These are phyloP conservation scores for Trichogramma pretiosum DNA, from an alignment of 1,140 invertebrate genomes.

Conservation along the genomic window DNA sequence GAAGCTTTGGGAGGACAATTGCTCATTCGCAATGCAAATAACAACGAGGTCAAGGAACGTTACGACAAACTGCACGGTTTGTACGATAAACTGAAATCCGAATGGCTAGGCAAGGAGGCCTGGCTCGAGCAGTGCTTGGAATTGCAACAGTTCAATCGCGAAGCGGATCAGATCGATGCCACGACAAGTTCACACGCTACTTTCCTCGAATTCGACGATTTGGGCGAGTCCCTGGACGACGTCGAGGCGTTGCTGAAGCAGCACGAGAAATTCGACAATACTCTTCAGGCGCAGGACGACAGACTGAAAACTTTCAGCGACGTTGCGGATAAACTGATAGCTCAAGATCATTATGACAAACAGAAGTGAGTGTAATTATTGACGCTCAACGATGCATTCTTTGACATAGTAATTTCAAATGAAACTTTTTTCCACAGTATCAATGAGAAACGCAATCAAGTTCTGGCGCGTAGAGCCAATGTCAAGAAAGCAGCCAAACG, in stretches of 20 bases:
- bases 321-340: constrained; percentile 76
- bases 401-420: constrained; percentile 7
- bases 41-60: constrained; percentile 61
- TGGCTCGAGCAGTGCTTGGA: constrained; percentile 79
- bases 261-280: constrained; percentile 91
- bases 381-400: not conserved
- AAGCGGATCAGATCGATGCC: constrained; percentile 95
- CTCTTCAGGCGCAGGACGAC: constrained; percentile 88
- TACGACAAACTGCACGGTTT: constrained; percentile 68
- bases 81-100: constrained; percentile 59
- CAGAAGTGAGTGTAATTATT: constrained; percentile 57
- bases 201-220: constrained; percentile 80
- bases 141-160: constrained; percentile 84
- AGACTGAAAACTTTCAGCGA: constrained; percentile 78
- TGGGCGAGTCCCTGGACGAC: constrained; percentile 87
- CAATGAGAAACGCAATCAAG: constrained; percentile 64
- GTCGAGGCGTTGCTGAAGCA: constrained; percentile 89
- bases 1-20: constrained; percentile 68
- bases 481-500: constrained; percentile 69
- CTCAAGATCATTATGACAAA: constrained; percentile 76
- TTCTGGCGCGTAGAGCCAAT: constrained; percentile 59
- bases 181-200: constrained; percentile 88
- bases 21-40: constrained; percentile 57
- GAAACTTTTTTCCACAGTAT: constrained; percentile 49
- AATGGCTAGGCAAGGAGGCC: constrained; percentile 73